Conservation (phyloP, 35 echinoderm and acorn worm genomes). For the Heliocidaris erythrogramma region DNA sequence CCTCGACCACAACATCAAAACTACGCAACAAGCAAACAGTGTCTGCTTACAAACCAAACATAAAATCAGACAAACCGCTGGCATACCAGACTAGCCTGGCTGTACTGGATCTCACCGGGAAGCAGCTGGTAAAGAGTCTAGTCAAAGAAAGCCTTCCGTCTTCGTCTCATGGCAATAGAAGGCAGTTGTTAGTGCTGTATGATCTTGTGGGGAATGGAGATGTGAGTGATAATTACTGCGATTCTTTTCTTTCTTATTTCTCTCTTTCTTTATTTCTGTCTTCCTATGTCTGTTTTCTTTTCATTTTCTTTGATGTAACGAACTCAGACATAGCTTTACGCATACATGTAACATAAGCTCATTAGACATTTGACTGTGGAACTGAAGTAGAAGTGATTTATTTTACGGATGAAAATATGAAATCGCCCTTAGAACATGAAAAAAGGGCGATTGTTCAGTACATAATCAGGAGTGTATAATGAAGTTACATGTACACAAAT, state of each 20-base stretch:
- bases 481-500: no score
- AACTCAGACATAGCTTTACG: no score
- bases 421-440: no score
- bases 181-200: constrained; percentile 13
- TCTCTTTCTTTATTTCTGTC: no score
- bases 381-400: no score
- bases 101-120: background rate
- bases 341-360: no score
- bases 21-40: background rate
- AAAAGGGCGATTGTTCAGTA: no score
- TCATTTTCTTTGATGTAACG: no score
- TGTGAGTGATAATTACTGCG: background rate
- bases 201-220: constrained; percentile 24
- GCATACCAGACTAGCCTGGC: constrained; percentile 25
- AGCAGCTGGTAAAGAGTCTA: background rate
- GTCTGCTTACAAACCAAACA: background rate
- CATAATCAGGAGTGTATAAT: no score
- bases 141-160: background rate
- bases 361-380: no score
- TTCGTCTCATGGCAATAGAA: background rate
- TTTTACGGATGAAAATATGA: no score
- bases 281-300: no score
- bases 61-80: constrained; percentile 24
- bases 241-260: background rate
- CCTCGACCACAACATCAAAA: background rate